A percentile compares a stretch with the other conserved stretches of the same genome.
phyloP scores from a whole-genome alignment of 2,797 vertebrate genomes.

The Crax fasciolata region DNA sequence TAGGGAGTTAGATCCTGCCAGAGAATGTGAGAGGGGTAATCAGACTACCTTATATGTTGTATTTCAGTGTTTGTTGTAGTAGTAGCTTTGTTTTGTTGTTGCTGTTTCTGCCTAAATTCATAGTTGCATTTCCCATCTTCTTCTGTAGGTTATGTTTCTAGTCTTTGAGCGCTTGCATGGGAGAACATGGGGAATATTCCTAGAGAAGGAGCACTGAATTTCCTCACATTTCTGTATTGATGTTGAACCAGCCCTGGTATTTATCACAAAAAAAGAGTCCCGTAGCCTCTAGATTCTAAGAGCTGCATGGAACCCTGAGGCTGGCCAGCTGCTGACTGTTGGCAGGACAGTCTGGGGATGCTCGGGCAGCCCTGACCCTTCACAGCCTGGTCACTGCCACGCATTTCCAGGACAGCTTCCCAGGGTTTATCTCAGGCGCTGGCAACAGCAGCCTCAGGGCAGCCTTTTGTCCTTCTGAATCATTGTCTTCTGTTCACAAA shows the following conservation, averaged over 20 bases:
- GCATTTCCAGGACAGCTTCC: fast-evolving
- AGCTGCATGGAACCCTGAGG: not conserved
- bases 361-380: not conserved
- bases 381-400: fast-evolving
- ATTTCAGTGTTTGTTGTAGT: not conserved
- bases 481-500: not conserved
- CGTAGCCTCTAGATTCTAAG: fast-evolving
- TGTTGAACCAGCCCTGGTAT: not conserved
- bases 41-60: not conserved
- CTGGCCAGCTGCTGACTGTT: not conserved
- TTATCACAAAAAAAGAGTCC: not conserved
- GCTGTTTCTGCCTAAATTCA: not conserved
- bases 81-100: not conserved
- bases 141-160: not conserved
- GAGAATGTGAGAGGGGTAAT: not conserved
- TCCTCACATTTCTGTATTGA: not conserved
- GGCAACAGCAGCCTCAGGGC: not conserved
- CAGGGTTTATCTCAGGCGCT: not conserved
- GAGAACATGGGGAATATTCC: not conserved
- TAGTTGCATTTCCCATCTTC: not conserved
- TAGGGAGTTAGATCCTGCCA: not conserved
- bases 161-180: not conserved
- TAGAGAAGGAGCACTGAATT: not conserved
- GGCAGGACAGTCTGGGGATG: not conserved
- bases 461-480: not conserved